Percentiles rank a stretch among this genome's conserved stretches.
Conservation (phyloP, 2,888 invertebrate genomes). For the Calliscelio sp. region DNA sequence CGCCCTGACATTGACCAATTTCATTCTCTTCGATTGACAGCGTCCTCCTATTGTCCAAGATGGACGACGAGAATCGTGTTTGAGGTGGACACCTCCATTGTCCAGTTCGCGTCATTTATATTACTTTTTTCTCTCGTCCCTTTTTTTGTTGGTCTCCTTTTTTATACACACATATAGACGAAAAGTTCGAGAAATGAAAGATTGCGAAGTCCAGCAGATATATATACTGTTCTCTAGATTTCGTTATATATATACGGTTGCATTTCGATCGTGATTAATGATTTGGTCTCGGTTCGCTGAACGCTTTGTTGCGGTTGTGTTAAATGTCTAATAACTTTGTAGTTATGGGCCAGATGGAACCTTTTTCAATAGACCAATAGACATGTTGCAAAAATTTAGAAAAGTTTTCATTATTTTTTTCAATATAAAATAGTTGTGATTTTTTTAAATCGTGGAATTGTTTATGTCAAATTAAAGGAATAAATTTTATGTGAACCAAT, state of each 20-base stretch:
- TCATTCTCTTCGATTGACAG: conserved; percentile 83
- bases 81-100: conserved; percentile 60
- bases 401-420: too few species aligned
- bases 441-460: too few species aligned
- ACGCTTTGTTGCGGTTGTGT: conserved; percentile 2
- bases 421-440: too few species aligned
- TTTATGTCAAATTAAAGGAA: too few species aligned
- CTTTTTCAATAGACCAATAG: too few species aligned
- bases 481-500: too few species aligned
- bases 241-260: neutral
- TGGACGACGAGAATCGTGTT: conserved; percentile 66
- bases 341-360: conserved; percentile 46
- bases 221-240: too few species aligned
- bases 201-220: conserved; percentile 42
- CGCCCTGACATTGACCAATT: conserved; percentile 84
- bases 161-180: neutral
- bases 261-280: conserved; percentile 54
- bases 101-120: conserved; percentile 42
- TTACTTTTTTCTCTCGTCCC: conserved; percentile 28
- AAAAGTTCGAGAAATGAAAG: conserved; percentile 36
- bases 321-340: conserved; percentile 43
- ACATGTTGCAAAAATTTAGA: too few species aligned
- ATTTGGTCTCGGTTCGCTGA: conserved; percentile 4
- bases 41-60: conserved; percentile 71
- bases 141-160: conserved; percentile 8